Percentiles rank a stretch among this genome's conserved stretches.
Conservation (phyloP, 1,140 invertebrate species). For the Caerostris extrusa region DNA sequence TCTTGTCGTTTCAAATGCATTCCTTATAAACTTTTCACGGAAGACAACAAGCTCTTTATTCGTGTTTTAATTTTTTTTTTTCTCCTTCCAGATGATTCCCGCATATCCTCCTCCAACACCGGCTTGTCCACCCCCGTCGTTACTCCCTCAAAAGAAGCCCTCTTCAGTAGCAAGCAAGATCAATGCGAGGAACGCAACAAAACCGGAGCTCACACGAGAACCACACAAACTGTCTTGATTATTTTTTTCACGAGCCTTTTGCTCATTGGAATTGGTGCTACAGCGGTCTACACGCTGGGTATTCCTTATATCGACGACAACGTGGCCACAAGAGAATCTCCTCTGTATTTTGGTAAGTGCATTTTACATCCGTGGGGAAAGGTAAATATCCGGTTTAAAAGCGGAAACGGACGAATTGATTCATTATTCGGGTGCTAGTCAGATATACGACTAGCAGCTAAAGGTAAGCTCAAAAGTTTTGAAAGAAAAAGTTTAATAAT, state of each 20-base stretch:
- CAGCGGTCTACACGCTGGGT: constrained; percentile 94
- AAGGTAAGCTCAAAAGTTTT: too few species aligned
- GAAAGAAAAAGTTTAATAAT: too few species aligned
- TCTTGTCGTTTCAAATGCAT: too few species aligned
- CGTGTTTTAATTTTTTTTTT: background rate
- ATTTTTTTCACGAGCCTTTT: constrained; percentile 94
- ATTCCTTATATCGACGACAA: constrained; percentile 97
- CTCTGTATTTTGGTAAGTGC: constrained; percentile 93
- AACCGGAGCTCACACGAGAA: background rate
- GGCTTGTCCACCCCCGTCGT: background rate
- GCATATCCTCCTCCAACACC: background rate
- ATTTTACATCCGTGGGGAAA: too few species aligned
- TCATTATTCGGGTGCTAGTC: too few species aligned
- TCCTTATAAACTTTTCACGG: too few species aligned
- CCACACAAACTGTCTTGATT: constrained; percentile 83
- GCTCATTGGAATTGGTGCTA: constrained; percentile 95
- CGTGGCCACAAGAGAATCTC: constrained; percentile 93
- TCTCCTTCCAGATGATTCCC: background rate
- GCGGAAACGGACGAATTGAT: too few species aligned
- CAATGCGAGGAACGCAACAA: constrained; percentile 66
- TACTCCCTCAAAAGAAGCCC: background rate
- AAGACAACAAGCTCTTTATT: too few species aligned
- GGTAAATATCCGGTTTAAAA: too few species aligned
- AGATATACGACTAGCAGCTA: too few species aligned
- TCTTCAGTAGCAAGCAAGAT: constrained; percentile 17